Conservation (phyloP, 2,888 invertebrate species). For the Chrysodeixis includens region DNA sequence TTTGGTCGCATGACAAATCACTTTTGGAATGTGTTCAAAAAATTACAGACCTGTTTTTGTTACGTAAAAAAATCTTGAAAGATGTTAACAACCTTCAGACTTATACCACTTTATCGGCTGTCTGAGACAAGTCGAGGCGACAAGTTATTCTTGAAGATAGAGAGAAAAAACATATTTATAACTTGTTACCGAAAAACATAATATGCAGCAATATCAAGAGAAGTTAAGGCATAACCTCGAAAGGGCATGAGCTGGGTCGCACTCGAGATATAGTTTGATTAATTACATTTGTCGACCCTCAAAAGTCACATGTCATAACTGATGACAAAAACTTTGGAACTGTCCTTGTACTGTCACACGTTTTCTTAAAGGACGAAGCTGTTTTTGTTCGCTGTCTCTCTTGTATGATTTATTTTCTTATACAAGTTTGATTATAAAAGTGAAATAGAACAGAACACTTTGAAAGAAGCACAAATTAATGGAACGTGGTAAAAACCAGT, state of each 20-base stretch:
- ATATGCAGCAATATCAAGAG: constrained; percentile 56
- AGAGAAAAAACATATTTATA: constrained; percentile 19
- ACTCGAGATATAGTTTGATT: constrained; percentile 73
- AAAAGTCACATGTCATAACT: constrained; percentile 79
- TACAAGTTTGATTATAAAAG: neutral
- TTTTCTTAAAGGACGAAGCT: constrained; percentile 35
- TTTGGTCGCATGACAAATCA: constrained; percentile 34
- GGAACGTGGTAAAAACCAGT: no score
- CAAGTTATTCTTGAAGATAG: neutral
- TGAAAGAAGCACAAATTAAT: neutral
- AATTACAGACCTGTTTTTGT: neutral
- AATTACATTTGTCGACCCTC: constrained; percentile 77
- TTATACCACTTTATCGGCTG: neutral
- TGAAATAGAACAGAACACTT: neutral
- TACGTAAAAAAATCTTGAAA: no score
- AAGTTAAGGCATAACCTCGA: constrained; percentile 67
- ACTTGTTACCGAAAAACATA: constrained; percentile 45
- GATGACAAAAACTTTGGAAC: constrained; percentile 70
- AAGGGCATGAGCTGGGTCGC: constrained; percentile 65
- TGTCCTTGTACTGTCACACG: constrained; percentile 53
- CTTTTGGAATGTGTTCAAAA: constrained; percentile 24
- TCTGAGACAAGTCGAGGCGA: neutral
- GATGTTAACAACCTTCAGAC: neutral
- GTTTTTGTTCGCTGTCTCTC: constrained; percentile 21
- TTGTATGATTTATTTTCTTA: neutral